Evolutionary conservation across 2,888 invertebrate genomes (phyloP).

Genomic region (Troglohyphantes excavatus): DNA sequence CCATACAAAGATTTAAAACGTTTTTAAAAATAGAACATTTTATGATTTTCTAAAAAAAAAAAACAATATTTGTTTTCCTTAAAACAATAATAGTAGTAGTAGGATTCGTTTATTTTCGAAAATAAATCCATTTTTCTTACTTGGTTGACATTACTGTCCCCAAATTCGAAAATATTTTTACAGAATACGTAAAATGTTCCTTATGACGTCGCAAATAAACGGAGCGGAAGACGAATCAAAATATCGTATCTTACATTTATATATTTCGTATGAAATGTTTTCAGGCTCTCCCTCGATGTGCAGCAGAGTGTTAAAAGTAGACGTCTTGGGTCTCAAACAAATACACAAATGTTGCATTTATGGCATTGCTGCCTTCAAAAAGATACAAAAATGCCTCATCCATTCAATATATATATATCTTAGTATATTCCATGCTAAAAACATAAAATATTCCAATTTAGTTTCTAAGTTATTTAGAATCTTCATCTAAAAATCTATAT

Average conservation of each 20-base stretch:
- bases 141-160: not conserved
- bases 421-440: not conserved
- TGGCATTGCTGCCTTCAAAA: slow-evolving; percentile 32
- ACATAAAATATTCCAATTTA: too few relatives aligned
- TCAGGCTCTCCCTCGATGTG: slow-evolving; percentile 24
- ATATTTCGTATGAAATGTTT: slow-evolving; percentile 59
- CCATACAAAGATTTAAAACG: not conserved
- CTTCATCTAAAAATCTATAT: too few relatives aligned
- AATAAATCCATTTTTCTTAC: slow-evolving; percentile 5
- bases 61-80: not conserved
- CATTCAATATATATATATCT: not conserved
- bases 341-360: slow-evolving; percentile 47
- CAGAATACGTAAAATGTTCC: slow-evolving; percentile 15
- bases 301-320: slow-evolving; percentile 71
- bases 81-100: not conserved
- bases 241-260: slow-evolving; percentile 35
- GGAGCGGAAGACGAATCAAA: slow-evolving; percentile 46
- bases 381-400: slow-evolving; percentile 23
- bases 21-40: not conserved
- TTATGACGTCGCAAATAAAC: slow-evolving; percentile 19
- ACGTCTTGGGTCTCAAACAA: slow-evolving; percentile 57
- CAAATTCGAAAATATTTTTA: slow-evolving; percentile 25
- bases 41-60: not conserved
- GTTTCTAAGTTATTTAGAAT: too few relatives aligned
- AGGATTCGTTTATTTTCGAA: not conserved